Percentiles rank a stretch among this genome's conserved stretches.
Evolutionary conservation across 1,140 invertebrate species (phyloP).

Genomic region (Ericerus pela): DNA sequence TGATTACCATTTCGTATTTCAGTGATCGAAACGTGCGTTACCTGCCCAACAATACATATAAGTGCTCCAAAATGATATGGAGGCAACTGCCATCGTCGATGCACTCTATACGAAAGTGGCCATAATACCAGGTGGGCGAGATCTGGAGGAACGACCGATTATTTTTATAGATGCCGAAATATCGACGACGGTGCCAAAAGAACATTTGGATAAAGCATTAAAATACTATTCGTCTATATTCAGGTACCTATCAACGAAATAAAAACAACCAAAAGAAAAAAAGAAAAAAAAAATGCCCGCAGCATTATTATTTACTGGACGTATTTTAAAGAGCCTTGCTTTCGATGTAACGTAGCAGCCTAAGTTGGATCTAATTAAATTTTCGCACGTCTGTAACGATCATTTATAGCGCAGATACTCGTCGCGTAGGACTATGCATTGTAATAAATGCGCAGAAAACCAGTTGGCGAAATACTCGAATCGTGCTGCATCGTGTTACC

Average conservation of each 20-base stretch:
- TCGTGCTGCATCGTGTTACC: slow-evolving; percentile 41
- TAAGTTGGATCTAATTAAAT: background rate
- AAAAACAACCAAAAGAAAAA: background rate
- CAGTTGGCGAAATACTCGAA: slow-evolving; percentile 43
- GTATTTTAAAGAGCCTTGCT: background rate
- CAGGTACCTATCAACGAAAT: slow-evolving; percentile 34
- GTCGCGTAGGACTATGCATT: slow-evolving; percentile 39
- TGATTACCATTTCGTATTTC: too few species aligned
- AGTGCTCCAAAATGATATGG: slow-evolving; percentile 41
- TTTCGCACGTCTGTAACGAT: too few species aligned
- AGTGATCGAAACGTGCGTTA: too few species aligned
- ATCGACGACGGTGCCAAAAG: slow-evolving; percentile 37
- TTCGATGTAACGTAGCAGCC: background rate
- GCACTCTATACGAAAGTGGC: slow-evolving; percentile 35
- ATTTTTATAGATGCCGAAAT: slow-evolving; percentile 43
- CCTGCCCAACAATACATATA: too few species aligned
- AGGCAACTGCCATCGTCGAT: slow-evolving; percentile 31
- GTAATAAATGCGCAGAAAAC: slow-evolving; percentile 47
- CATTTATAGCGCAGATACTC: slow-evolving; percentile 32
- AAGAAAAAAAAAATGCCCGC: background rate
- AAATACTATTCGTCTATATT: slow-evolving; percentile 44
- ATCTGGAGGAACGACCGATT: slow-evolving; percentile 44
- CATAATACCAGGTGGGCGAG: slow-evolving; percentile 41
- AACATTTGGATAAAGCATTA: slow-evolving; percentile 37
- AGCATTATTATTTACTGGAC: background rate